A percentile compares a stretch with the other conserved stretches of the same genome.
These are phyloP conservation scores for Nylanderia fulva DNA, from an alignment of 1,140 invertebrate genomes.

Conservation along the genomic window DNA sequence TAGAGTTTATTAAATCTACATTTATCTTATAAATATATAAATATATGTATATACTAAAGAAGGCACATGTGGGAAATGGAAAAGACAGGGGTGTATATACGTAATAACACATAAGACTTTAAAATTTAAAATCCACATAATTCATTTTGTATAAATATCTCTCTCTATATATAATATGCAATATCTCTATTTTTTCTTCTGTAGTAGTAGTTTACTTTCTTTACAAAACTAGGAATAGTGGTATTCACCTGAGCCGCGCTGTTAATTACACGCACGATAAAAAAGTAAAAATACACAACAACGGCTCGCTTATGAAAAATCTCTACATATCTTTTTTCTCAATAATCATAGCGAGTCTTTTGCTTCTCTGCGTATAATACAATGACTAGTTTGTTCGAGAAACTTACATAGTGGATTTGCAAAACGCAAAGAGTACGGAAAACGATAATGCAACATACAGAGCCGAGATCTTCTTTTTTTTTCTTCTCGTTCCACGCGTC, in stretches of 20 bases:
- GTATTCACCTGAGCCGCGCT: constrained; percentile 75
- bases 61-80: background rate
- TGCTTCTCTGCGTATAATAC: constrained; percentile 71
- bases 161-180: constrained; percentile 76
- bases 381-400: constrained; percentile 82
- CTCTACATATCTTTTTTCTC: constrained; percentile 48
- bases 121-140: constrained; percentile 75
- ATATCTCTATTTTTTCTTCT: constrained; percentile 74
- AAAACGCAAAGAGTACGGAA: constrained; percentile 65
- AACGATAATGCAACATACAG: constrained; percentile 64
- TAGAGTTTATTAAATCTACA: too few relatives aligned
- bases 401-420: constrained; percentile 77
- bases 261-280: constrained; percentile 62
- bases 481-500: background rate
- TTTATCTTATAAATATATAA: background rate
- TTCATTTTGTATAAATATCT: constrained; percentile 86
- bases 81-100: background rate
- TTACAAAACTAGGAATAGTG: constrained; percentile 79
- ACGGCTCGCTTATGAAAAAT: constrained; percentile 44
- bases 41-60: too few relatives aligned
- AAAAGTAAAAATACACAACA: constrained; percentile 25
- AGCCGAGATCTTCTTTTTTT: constrained; percentile 23
- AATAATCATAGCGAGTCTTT: constrained; percentile 62
- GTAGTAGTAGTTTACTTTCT: constrained; percentile 79
- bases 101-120: background rate